Conservation (phyloP, 2,888 invertebrate species). For the Cistogaster globosa region DNA sequence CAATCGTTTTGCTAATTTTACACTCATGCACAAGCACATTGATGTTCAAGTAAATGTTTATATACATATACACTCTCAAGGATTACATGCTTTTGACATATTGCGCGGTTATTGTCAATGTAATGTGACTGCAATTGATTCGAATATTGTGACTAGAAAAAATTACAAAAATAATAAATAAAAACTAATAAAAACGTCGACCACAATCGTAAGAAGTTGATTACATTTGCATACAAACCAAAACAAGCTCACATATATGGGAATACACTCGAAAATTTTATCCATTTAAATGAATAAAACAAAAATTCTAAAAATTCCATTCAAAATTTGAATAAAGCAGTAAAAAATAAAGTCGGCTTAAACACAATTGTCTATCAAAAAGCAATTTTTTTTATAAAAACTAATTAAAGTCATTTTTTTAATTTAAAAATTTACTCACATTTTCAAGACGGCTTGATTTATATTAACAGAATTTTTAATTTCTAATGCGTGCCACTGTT, state of each 20-base stretch:
- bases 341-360: too few species aligned
- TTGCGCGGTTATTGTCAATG: conserved; percentile 72
- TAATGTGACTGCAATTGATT: conserved; percentile 60
- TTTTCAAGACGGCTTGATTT: too few species aligned
- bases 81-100: conserved; percentile 70
- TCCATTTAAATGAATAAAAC: neutral
- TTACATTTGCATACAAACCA: conserved; percentile 60
- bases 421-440: too few species aligned
- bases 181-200: conserved; percentile 60
- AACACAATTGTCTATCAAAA: too few species aligned
- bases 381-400: too few species aligned
- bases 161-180: conserved; percentile 20
- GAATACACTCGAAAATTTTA: conserved; percentile 32
- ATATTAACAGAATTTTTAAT: too few species aligned
- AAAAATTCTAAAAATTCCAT: neutral
- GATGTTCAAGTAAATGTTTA: neutral
- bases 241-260: neutral
- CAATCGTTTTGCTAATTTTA: conserved; percentile 13
- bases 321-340: too few species aligned
- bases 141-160: conserved; percentile 47
- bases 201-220: conserved; percentile 66
- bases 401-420: too few species aligned
- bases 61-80: conserved; percentile 66
- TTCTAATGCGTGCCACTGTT: too few species aligned
- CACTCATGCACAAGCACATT: neutral